Conservation (phyloP, 2,888 invertebrate genomes). For the Sminthurides aquaticus region DNA sequence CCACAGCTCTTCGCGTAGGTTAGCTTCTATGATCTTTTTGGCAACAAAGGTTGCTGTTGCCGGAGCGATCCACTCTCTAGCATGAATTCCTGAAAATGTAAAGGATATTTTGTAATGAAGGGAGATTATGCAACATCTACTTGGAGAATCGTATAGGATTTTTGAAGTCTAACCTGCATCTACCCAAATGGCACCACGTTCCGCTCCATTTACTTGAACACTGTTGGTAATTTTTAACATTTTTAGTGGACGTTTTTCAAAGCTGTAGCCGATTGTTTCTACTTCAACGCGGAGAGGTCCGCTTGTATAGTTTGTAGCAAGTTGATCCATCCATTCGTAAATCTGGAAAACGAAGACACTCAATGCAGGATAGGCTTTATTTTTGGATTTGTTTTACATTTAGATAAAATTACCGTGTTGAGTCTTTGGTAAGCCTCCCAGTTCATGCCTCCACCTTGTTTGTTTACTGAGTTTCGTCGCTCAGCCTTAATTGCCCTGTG, state of each 20-base stretch:
- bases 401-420: conserved; percentile 24
- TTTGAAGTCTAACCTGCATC: conserved; percentile 50
- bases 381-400: background rate
- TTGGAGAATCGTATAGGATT: background rate
- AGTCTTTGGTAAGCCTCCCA: conserved; percentile 35
- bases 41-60: conserved; percentile 67
- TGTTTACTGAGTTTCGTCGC: conserved; percentile 10
- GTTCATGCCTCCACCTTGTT: conserved; percentile 26
- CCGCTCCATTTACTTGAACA: conserved; percentile 46
- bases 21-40: conserved; percentile 53
- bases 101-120: too few relatives aligned
- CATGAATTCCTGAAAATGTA: conserved; percentile 62
- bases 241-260: conserved; percentile 58
- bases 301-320: background rate
- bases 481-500: conserved; percentile 14
- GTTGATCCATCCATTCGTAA: conserved; percentile 15
- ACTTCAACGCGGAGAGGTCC: background rate
- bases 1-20: conserved; percentile 52
- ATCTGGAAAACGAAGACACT: conserved; percentile 3
- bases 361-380: background rate
- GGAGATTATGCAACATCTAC: background rate
- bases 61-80: conserved; percentile 80
- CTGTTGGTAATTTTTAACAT: conserved; percentile 47
- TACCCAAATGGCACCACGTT: conserved; percentile 51
- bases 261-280: conserved; percentile 63